These are phyloP conservation scores for Nephotettix cincticeps DNA, from an alignment of 1,140 invertebrate species.

Conservation along the genomic window DNA sequence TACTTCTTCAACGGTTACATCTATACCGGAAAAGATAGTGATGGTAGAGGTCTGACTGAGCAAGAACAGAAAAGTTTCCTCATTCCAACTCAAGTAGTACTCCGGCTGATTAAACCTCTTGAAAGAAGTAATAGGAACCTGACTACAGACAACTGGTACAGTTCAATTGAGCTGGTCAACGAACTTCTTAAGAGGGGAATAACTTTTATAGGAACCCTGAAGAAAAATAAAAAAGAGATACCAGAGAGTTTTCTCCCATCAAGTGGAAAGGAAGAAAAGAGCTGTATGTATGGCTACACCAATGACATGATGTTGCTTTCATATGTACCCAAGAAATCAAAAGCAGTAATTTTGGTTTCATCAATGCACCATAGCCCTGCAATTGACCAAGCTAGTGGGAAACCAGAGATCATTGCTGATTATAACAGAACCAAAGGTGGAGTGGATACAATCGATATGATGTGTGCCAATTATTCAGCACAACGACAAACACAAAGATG, in stretches of 20 bases:
- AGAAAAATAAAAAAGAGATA: slow-evolving; percentile 25
- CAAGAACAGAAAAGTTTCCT: slow-evolving; percentile 23
- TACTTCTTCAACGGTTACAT: slow-evolving; percentile 32
- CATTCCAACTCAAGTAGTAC: slow-evolving; percentile 34
- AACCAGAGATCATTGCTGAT: too few species aligned
- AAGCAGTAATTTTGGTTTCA: too few species aligned
- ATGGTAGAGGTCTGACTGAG: slow-evolving; percentile 2
- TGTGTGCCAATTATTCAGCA: too few species aligned
- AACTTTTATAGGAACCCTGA: slow-evolving; percentile 28
- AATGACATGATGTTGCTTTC: too few species aligned
- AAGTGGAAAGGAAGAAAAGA: slow-evolving; percentile 15
- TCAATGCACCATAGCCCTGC: too few species aligned
- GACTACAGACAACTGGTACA: slow-evolving; percentile 37
- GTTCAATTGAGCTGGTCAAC: slow-evolving; percentile 33
- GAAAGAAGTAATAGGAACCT: slow-evolving; percentile 25
- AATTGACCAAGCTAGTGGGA: too few species aligned
- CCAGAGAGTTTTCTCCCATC: slow-evolving; percentile 27
- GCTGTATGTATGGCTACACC: too few species aligned
- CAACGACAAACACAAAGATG: too few species aligned
- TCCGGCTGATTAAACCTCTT: slow-evolving; percentile 37
- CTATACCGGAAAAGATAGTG: slow-evolving; percentile 25
- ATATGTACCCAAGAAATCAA: too few species aligned
- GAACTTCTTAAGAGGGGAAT: slow-evolving; percentile 7
- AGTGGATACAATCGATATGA: too few species aligned
- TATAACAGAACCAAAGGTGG: too few species aligned